Percentiles rank a stretch among this genome's conserved stretches.
These are phyloP conservation scores for Haplotaxodon microlepis DNA, from an alignment of 2,113 vertebrate genomes.

Conservation along the genomic window DNA sequence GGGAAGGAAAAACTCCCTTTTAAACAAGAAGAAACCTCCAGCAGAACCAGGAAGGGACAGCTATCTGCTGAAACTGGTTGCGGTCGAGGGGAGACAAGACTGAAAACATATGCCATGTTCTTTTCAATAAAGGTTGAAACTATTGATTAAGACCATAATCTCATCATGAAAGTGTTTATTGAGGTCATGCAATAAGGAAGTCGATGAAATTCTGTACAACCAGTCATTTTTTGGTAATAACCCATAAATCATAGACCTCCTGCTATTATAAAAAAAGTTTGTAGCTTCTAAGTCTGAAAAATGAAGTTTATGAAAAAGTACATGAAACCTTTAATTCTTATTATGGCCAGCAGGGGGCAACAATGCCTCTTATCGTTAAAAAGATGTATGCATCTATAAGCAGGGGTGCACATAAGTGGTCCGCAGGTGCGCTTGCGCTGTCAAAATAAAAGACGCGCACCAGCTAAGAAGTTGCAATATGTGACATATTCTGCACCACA, in stretches of 20 bases:
- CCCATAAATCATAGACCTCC: neutral
- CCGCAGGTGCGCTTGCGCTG: neutral
- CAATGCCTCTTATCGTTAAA: neutral
- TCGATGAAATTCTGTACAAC: neutral
- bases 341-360: neutral
- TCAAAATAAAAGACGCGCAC: neutral
- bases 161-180: neutral
- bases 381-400: neutral
- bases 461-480: neutral
- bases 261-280: neutral
- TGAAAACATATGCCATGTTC: neutral
- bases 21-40: neutral
- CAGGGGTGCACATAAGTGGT: neutral
- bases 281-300: neutral
- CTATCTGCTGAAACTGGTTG: neutral
- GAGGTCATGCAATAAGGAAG: neutral
- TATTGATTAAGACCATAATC: neutral
- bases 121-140: neutral
- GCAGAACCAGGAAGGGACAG: neutral
- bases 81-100: neutral
- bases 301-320: neutral
- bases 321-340: neutral
- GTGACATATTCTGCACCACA: neutral
- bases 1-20: neutral
- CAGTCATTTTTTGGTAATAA: neutral